Evolutionary conservation across 2,888 invertebrate genomes (phyloP), one percentile per base, ranked within the genome.

Genomic region (Plebejus melissa): DNA sequence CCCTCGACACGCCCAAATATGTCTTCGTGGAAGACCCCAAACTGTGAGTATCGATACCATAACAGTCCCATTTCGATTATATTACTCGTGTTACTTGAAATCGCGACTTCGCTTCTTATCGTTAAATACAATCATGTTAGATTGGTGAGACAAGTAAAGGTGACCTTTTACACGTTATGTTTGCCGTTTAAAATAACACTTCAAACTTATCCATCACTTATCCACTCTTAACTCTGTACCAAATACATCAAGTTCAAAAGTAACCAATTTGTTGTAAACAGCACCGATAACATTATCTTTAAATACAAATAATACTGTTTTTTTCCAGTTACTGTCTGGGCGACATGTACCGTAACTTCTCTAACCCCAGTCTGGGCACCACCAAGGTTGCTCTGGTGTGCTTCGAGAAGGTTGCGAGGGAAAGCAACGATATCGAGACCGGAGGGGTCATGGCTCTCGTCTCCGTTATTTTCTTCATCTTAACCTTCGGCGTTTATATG

Each of bases 371-470:
- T 0, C 80, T 76, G 79, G 91, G 84, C 76, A 81, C 78, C 28
- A 79, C 87, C 0, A 81, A 85, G 1, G 86, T 89, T 13, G 94
- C 94, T 0, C 79, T 94, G 50, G 88, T 92, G 1, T 93, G 94
- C 79, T 93, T 98, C 96, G 88, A 99, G 87, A 74, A 98, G 90
- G 96, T 98, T 89, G 36, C 94, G 89, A 79, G 96, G 89, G 72
- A 60, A 2, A 58, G 94, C 88, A 82, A 81, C 75, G 82, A 84
- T 5, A 85, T 90, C 22, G 89, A 91, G 78, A 91, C 88, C 58
- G 89, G 87, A 74, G 91, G 94, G 0, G 86, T 90, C 9, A 83
- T 94, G 6, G 87, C 91, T 0, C 86, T 94, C 2, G 85, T 94
- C n/a, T 95, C 95, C 0, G 94, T 95, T 0, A 81, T 94, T 36